Conservation (phyloP, 2,888 invertebrate genomes). For the Xestia c-nigrum region DNA sequence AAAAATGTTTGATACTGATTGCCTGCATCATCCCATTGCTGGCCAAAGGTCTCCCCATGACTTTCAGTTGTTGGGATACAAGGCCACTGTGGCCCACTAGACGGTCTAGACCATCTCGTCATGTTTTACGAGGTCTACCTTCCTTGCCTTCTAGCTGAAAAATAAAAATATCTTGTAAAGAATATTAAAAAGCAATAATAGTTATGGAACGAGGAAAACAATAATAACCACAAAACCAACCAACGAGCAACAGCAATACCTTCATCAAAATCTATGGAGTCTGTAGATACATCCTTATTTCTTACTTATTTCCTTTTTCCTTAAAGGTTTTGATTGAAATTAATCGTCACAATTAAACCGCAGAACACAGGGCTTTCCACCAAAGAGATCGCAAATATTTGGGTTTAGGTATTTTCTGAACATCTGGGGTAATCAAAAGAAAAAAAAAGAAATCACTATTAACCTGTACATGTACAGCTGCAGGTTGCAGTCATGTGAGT, state of each 20-base stretch:
- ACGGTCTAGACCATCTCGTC: no score
- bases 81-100: no score
- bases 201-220: not conserved
- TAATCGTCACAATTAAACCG: not conserved
- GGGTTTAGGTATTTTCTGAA: not conserved
- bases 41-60: no score
- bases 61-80: no score
- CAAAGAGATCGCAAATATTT: not conserved
- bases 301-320: not conserved
- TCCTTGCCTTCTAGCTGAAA: no score
- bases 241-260: not conserved
- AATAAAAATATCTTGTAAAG: not conserved
- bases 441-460: no score
- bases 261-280: not conserved
- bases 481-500: no score
- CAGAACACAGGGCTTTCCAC: not conserved
- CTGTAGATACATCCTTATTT: not conserved
- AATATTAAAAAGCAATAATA: not conserved
- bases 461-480: no score
- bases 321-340: not conserved
- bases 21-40: no score
- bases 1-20: no score
- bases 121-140: no score
- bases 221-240: not conserved
- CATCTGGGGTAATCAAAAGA: not conserved